Base-by-base conservation (phyloP, 2,113 vertebrate species). In the Elanus axillaris region DNA sequence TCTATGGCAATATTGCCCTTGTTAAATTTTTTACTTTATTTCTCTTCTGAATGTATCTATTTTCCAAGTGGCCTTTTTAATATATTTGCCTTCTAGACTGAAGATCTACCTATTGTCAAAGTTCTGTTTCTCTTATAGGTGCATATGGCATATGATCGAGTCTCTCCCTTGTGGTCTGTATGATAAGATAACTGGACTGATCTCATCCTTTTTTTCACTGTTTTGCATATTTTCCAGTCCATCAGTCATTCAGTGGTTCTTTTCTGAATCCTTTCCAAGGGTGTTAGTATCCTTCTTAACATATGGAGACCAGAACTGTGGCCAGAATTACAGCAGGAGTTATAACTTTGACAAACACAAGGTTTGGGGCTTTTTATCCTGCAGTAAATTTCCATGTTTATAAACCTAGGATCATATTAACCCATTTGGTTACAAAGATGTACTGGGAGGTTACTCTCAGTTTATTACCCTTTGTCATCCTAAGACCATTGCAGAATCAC, bases 81-180 rank as follows among this genome's bases (percentile, higher is more conserved):
- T 32, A 16, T 43, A 52, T 34, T 82, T 88, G 12, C 31, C 34
- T 68, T 72, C 45, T 80, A 42, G 40, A 40, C 7, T 36, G 21
- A 82, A 76, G 34, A 42, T 23, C 12, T 52, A 66, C 16, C 8
- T 58, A 2, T 50, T 67, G 10, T 45, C 67, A 56, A 83, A 40
- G 15, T 80, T 93, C 34, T 43, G 8, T 62, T 94, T 69, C 36
- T 86, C 6, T 72, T 66, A n/a, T 3, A 64, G 31, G 6, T 75
- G 7, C 5, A 6, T 79, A 47, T 20, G 18, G 34, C n/a, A 43
- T 6, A 19, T 47, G 32, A 88, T 56, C 0, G 0, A 72, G 40
- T 53, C n/a, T 56, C 40, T 87, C 53, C 21, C 34, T 76, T 82
- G 40, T 58, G 27, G 15, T 73, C 10, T 32, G 4, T 83, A 20